A percentile compares a stretch with the other conserved stretches of the same genome.
Evolutionary conservation across 2,113 vertebrate species (phyloP).

Genomic region (Psittacus erithacus): DNA sequence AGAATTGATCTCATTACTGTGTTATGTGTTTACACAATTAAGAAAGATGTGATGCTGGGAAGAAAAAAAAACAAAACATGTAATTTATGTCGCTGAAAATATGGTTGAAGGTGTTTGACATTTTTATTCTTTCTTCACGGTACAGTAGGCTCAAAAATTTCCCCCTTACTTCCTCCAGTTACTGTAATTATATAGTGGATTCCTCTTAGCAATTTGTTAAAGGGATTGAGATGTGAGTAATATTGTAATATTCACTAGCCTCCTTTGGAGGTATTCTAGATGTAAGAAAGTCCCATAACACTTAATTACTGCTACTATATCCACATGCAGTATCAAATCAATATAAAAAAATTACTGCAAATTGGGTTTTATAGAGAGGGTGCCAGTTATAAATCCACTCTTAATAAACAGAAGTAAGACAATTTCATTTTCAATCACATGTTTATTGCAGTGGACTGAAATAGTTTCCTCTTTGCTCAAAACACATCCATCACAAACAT

Average conservation of each 20-base stretch:
- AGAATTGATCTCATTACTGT: not conserved
- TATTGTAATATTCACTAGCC: not conserved
- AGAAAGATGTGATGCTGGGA: not conserved
- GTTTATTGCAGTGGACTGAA: not conserved
- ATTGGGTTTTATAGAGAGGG: not conserved
- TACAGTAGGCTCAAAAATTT: not conserved
- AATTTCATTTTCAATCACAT: not conserved
- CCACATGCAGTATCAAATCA: not conserved
- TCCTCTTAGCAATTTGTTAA: not conserved
- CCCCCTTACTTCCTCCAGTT: not conserved
- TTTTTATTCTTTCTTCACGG: not conserved
- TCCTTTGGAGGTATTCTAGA: conserved; percentile 19
- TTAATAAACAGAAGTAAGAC: not conserved
- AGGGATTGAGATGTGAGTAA: not conserved
- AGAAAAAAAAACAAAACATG: not conserved
- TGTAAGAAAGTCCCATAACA: not conserved
- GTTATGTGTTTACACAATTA: not conserved
- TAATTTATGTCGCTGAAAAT: not conserved
- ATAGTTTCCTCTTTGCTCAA: not conserved
- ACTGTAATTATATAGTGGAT: not conserved
- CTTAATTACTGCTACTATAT: not conserved
- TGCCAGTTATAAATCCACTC: not conserved
- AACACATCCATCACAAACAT: not conserved
- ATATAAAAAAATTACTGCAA: conserved; percentile 1
- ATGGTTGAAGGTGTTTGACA: not conserved